These are phyloP conservation scores for Ceriagrion tenellum DNA, from an alignment of 2,888 invertebrate species.

Conservation along the genomic window DNA sequence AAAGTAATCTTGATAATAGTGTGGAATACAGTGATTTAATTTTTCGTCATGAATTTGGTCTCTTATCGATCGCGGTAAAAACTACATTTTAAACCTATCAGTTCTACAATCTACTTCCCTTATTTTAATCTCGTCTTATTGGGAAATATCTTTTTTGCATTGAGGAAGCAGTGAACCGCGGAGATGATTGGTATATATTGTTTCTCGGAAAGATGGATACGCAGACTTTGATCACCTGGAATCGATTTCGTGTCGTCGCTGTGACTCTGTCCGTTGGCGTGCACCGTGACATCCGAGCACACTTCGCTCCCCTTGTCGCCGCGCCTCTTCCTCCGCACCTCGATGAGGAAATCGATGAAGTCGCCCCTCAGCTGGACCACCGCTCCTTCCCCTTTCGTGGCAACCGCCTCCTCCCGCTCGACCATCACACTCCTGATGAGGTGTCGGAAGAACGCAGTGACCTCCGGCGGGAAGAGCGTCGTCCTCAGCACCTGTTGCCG, in stretches of 20 bases:
- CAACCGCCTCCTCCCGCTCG: conserved; percentile 76
- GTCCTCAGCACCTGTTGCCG: conserved; percentile 21
- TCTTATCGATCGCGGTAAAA: no score
- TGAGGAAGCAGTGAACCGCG: no score
- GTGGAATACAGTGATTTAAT: no score
- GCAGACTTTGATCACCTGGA: neutral
- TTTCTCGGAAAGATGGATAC: neutral
- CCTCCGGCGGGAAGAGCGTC: neutral
- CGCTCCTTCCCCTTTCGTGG: conserved; percentile 76
- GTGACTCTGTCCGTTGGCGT: neutral
- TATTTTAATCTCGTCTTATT: no score
- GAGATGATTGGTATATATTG: neutral
- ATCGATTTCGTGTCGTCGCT: neutral
- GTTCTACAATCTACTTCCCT: no score
- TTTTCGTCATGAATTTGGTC: no score
- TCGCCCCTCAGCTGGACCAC: conserved; percentile 76
- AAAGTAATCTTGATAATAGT: no score
- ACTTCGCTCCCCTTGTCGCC: neutral
- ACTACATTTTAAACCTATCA: no score
- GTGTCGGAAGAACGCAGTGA: conserved; percentile 76
- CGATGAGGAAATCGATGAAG: conserved; percentile 79
- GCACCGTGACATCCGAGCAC: neutral
- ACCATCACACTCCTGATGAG: conserved; percentile 79
- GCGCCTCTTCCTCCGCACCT: neutral
- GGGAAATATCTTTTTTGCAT: no score